Evolutionary conservation across 2,888 invertebrate species (phyloP).

Genomic region (Zaprionus lineosus): DNA sequence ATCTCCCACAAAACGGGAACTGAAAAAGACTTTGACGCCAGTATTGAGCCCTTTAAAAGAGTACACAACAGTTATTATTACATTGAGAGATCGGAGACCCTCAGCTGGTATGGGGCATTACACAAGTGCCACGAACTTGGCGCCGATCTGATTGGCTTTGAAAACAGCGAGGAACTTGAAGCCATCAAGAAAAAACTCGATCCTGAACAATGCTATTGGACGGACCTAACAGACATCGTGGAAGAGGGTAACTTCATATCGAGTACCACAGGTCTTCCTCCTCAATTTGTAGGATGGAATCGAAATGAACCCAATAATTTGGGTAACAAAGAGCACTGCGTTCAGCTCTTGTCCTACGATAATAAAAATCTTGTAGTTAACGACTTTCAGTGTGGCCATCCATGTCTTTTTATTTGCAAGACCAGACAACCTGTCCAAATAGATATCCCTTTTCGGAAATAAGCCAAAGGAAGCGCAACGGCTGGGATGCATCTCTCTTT

Average conservation of each 20-base stretch:
- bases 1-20: too few relatives aligned
- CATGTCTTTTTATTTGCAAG: too few relatives aligned
- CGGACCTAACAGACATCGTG: conserved; percentile 19
- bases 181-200: background rate
- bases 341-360: too few relatives aligned
- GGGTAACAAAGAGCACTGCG: conserved; percentile 4
- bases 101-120: conserved; percentile 21
- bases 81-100: background rate
- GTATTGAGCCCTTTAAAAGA: conserved; percentile 18
- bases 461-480: too few relatives aligned
- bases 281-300: conserved; percentile 5
- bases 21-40: too few relatives aligned
- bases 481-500: too few relatives aligned
- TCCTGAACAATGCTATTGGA: background rate
- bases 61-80: conserved; percentile 20
- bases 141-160: background rate
- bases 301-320: conserved; percentile 5
- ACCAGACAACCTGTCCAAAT: too few relatives aligned
- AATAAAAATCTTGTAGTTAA: too few relatives aligned
- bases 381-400: too few relatives aligned
- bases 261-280: background rate
- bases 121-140: conserved; percentile 11
- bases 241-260: conserved; percentile 1
- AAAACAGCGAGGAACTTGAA: conserved; percentile 7
- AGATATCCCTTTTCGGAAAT: too few relatives aligned